Evolutionary conservation across 2,113 vertebrate genomes (phyloP).

Genomic region (Cavia porcellus): DNA sequence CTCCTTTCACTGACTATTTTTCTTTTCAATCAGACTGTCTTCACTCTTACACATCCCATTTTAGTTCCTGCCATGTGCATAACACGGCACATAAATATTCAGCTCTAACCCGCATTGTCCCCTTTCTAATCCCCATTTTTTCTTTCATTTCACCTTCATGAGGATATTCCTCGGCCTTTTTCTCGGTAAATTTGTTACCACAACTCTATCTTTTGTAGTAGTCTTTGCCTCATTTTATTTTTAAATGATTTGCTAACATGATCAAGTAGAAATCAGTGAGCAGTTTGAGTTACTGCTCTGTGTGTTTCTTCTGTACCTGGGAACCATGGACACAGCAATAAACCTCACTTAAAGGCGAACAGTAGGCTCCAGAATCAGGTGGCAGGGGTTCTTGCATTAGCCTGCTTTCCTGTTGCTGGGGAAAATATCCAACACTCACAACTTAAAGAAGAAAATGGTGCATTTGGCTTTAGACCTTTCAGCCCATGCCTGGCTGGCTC

Average conservation of each 20-base stretch:
- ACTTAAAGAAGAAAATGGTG: not conserved
- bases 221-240: slow-evolving; percentile 14
- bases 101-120: not conserved
- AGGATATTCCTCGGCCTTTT: not conserved
- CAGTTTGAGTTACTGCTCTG: not conserved
- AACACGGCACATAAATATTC: slow-evolving; percentile 42
- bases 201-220: not conserved
- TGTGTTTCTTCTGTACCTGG: not conserved
- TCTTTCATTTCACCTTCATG: not conserved
- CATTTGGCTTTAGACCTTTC: not conserved
- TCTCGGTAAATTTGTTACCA: not conserved
- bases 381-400: not conserved
- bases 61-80: not conserved
- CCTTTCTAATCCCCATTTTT: slow-evolving; percentile 13
- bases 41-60: slow-evolving; percentile 28
- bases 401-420: not conserved
- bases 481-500: not conserved
- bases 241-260: not conserved
- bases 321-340: not conserved
- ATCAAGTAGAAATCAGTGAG: not conserved
- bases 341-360: not conserved
- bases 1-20: slow-evolving; percentile 53
- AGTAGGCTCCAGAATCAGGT: not conserved
- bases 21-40: slow-evolving; percentile 61
- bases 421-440: not conserved